Evolutionary conservation across 2,888 invertebrate genomes (phyloP).

Genomic region (Agapetus fuscipes): DNA sequence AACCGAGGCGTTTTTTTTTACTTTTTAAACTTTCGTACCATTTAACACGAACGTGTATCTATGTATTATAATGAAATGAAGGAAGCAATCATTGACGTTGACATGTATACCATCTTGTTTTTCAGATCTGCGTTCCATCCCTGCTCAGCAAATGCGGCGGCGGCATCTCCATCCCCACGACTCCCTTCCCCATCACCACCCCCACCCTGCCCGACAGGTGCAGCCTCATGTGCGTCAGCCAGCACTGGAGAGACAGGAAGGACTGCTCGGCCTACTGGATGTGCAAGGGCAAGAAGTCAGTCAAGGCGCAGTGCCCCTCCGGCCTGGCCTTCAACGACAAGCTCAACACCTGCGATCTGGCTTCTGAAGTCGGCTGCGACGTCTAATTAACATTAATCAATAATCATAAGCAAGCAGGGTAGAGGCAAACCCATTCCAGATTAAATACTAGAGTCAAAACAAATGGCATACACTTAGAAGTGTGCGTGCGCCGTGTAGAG

Average conservation of each 20-base stretch:
- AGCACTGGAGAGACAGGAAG: background rate
- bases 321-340: background rate
- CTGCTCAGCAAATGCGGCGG: background rate
- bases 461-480: no score
- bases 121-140: background rate
- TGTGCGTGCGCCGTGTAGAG: no score
- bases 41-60: no score
- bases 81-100: no score
- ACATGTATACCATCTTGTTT: no score
- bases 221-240: background rate
- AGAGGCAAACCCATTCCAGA: no score
- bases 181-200: background rate
- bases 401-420: no score
- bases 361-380: background rate
- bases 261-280: background rate
- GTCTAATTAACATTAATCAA: background rate
- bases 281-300: background rate
- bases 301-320: background rate
- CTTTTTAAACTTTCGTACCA: no score
- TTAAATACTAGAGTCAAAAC: no score
- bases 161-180: background rate
- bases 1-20: no score
- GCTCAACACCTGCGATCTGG: background rate
- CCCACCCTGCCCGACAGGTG: background rate
- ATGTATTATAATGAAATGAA: no score